Base-by-base conservation (phyloP, 2,113 vertebrate genomes). In the Festucalex cinctus region DNA sequence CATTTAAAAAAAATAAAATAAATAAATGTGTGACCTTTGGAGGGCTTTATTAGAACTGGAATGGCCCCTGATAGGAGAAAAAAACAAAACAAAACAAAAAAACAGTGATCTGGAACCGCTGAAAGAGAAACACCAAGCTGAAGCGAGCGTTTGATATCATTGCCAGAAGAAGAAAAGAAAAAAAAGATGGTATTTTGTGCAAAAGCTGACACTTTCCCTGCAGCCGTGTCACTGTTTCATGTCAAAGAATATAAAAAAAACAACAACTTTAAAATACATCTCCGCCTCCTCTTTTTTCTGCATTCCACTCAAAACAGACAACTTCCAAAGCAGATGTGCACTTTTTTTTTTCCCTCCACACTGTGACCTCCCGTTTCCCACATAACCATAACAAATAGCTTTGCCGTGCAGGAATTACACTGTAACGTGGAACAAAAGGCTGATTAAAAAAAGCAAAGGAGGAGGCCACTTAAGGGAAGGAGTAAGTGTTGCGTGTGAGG, bases 171-270 rank as follows among this genome's bases (percentile, higher is more conserved):
- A 86, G 68, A 77, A 56, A 56, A 70, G 68, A 58, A 83, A 75
- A 83, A 86, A 83, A 81, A 57, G 71, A 44, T 49, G 80, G 53
- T 78, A 51, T 73, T 74, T 75, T 67, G 74, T 74, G 32, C 69
- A 74, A 65, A 81, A 65, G 68, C 79, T 65, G 76, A 76, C 77
- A 69, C 78, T 81, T 65, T 75, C 83, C 86, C 85, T 80, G 77
- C 64, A 87, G 84, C 84, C 78, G 83, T 86, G 86, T 85, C 84
- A 83, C 80, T 51, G 75, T 76, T 82, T 85, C 75, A 62, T 62
- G 60, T 62, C 17, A 62, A 43, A 62, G 13, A 62, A 59, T 35
- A 59, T 35, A 59, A 62, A 43, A 26, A 14, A 62, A 62, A 26
- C 9, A 12, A 74, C 74, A 62, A 71, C 70, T 81, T 81, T 72